Base-by-base conservation (phyloP, 2,113 vertebrate species). In the Tragelaphus imberbis region DNA sequence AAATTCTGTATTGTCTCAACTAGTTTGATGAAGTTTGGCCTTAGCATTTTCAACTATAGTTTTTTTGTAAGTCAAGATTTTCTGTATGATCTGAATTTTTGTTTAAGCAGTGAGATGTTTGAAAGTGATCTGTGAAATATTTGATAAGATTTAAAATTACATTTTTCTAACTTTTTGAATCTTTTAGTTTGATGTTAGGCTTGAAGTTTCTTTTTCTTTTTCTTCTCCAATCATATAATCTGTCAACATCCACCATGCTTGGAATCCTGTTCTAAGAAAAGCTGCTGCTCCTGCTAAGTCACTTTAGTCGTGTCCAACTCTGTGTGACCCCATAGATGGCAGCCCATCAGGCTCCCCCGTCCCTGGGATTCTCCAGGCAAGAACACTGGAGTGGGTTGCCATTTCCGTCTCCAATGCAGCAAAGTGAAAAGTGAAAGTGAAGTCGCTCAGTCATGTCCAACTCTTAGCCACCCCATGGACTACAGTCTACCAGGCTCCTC, bases 41-140 rank as follows among this genome's bases (percentile, higher is more conserved):
- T 63, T 53, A 59, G 44, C 2, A 0, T 81, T 96, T 90, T 75
- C 3, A 51, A 44, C 33, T 51, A 11, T 11, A 36, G 23, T 33
- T 90, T 94, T 89, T 36, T 94, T 77, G 19, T 85, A 71, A 82
- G 14, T 87, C 49, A 51, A 56, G 30, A 59, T 95, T 96, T 97
- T 77, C 59, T 36, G 2, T 58, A 27, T 87, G 49, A 51, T 88
- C 13, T 40, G 59, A 96, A 36, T 14, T 92, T 95, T 90, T 30
- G 16, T 55, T 89, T 86, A 87, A 89, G 49, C 55, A 91, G 44
- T 86, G 53, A 91, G 21, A 71, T 94, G 7, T 90, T 93, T 90
- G 77, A 75, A 94, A 95, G 7, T 14, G 4, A 40, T 84, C 11
- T 63, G 23, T 90, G 65, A 81, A 96, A 71, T 7, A 56, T 71